Evolutionary conservation across 2,888 invertebrate species (phyloP).

Genomic region (Luperina testacea): DNA sequence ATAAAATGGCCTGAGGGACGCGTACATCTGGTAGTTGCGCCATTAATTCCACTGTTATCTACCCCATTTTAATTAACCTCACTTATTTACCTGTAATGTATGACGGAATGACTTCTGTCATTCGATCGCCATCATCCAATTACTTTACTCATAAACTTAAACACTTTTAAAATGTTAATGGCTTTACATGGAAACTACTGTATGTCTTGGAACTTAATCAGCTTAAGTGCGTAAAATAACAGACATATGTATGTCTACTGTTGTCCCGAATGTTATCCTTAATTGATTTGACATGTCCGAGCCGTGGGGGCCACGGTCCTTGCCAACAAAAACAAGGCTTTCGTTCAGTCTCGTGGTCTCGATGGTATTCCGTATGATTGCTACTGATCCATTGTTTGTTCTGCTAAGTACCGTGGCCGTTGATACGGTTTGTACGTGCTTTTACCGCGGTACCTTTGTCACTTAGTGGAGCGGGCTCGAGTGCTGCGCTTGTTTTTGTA

Average conservation of each 20-base stretch:
- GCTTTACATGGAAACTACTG: constrained; percentile 52
- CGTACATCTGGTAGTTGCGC: constrained; percentile 33
- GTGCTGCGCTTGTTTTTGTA: constrained; percentile 68
- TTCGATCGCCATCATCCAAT: constrained; percentile 42
- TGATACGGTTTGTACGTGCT: constrained; percentile 80
- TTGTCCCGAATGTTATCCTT: constrained; percentile 75
- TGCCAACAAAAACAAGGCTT: constrained; percentile 79
- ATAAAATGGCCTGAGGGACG: constrained; percentile 29
- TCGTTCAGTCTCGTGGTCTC: constrained; percentile 52
- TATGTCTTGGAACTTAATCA: constrained; percentile 48
- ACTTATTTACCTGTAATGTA: constrained; percentile 37
- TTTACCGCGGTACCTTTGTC: constrained; percentile 83
- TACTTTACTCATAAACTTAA: constrained; percentile 48
- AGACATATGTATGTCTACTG: constrained; percentile 47
- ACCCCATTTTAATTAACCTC: constrained; percentile 44
- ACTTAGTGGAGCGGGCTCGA: constrained; percentile 75
- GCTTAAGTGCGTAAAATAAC: constrained; percentile 55
- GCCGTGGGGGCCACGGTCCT: constrained; percentile 72
- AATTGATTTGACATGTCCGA: constrained; percentile 85
- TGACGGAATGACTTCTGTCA: constrained; percentile 40
- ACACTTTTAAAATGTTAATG: constrained; percentile 46
- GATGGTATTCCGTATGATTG: constrained; percentile 78
- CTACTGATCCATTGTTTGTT: constrained; percentile 84
- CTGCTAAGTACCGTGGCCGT: constrained; percentile 83
- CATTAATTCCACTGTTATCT: constrained; percentile 38